These are phyloP conservation scores for Aulostomus chinensis DNA, from an alignment of 2,797 vertebrate species.

Conservation along the genomic window DNA sequence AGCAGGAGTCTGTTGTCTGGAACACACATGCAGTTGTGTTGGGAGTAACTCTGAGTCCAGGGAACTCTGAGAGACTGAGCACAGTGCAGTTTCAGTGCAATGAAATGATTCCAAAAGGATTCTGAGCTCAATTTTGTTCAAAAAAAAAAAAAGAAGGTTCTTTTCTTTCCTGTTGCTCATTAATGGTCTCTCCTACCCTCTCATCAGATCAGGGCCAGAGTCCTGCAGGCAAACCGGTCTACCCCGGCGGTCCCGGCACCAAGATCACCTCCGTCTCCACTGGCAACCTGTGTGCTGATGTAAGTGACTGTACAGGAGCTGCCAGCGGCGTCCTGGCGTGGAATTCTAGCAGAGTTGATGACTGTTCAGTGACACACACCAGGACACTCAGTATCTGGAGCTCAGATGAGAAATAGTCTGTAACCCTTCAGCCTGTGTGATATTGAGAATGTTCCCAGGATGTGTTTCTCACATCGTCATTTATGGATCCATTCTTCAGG, in stretches of 20 bases:
- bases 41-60: too few relatives aligned
- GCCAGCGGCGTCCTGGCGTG: slow-evolving; percentile 20
- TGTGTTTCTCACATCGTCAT: background rate
- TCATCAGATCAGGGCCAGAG: slow-evolving; percentile 92
- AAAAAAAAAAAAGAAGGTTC: too few relatives aligned
- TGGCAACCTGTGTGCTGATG: slow-evolving; percentile 96
- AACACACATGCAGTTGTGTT: too few relatives aligned
- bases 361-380: slow-evolving; percentile 11
- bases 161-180: too few relatives aligned
- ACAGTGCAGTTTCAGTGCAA: too few relatives aligned
- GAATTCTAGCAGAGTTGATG: slow-evolving; percentile 26
- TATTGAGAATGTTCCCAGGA: too few relatives aligned
- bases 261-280: slow-evolving; percentile 99
- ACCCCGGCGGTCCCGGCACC: slow-evolving; percentile 86
- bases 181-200: background rate
- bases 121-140: too few relatives aligned
- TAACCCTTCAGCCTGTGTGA: too few relatives aligned
- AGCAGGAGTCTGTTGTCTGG: too few relatives aligned
- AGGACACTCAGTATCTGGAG: background rate
- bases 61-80: too few relatives aligned
- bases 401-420: slow-evolving; percentile 15
- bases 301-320: slow-evolving; percentile 65
- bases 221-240: slow-evolving; percentile 88
- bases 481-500: slow-evolving; percentile 69
- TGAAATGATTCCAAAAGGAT: too few relatives aligned